Evolutionary conservation across 2,888 invertebrate species (phyloP).

Genomic region (Volucella zonaria): DNA sequence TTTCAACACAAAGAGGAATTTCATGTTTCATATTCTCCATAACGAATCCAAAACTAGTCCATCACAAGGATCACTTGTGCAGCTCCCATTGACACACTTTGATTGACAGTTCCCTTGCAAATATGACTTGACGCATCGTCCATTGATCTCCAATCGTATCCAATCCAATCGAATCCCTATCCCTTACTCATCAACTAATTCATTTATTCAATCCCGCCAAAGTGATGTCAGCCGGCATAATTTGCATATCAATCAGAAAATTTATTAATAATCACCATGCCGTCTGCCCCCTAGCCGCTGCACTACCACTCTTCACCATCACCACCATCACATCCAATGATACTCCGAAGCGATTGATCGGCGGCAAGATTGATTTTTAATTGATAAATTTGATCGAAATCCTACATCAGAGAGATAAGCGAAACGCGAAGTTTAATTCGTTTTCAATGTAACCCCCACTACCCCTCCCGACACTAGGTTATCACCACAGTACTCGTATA

Average conservation of each 20-base stretch:
- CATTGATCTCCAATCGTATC: not conserved
- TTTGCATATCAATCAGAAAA: slow-evolving; percentile 71
- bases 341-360: slow-evolving; percentile 53
- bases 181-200: slow-evolving; percentile 32
- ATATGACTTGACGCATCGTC: slow-evolving; percentile 51
- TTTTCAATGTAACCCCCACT: slow-evolving; percentile 51
- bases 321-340: too few species aligned
- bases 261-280: slow-evolving; percentile 38
- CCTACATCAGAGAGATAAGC: slow-evolving; percentile 66
- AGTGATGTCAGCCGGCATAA: slow-evolving; percentile 67
- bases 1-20: slow-evolving; percentile 14
- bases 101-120: slow-evolving; percentile 55
- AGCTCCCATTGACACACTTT: slow-evolving; percentile 32
- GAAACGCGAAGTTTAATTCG: slow-evolving; percentile 69
- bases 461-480: not conserved
- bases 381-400: slow-evolving; percentile 72
- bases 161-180: not conserved
- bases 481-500: not conserved
- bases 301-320: too few species aligned
- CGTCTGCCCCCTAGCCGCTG: too few species aligned
- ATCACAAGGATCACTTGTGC: slow-evolving; percentile 2
- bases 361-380: slow-evolving; percentile 71
- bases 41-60: slow-evolving; percentile 10
- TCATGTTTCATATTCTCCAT: not conserved
- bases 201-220: slow-evolving; percentile 40